phyloP scores from a whole-genome alignment of 37 sponge, comb jelly and placozoan species.

The Tethya wilhelma region DNA sequence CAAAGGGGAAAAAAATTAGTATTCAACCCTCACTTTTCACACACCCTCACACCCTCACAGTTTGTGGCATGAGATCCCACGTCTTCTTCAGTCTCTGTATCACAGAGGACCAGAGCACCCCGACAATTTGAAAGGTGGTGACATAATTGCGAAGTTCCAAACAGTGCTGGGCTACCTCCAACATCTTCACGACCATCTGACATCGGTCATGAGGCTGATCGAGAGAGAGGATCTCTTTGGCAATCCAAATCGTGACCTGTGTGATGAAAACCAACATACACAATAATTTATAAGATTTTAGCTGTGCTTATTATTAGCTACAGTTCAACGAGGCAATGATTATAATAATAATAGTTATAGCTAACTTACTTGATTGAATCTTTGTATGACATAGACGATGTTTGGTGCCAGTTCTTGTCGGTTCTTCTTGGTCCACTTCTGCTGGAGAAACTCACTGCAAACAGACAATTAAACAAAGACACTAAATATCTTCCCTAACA shows the following conservation, averaged over 20 bases:
- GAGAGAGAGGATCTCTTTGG: conserved; percentile 43
- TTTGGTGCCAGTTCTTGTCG: conserved; percentile 63
- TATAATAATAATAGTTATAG: neutral
- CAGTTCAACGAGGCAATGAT: neutral
- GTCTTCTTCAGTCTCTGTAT: conserved; percentile 65
- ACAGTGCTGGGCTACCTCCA: conserved; percentile 31
- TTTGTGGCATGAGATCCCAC: conserved; percentile 57
- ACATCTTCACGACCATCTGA: conserved; percentile 39
- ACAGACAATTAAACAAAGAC: neutral
- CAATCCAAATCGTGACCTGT: conserved; percentile 61
- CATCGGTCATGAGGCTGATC: conserved; percentile 41
- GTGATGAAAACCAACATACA: neutral
- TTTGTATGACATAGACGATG: conserved; percentile 52
- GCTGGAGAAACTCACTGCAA: conserved; percentile 64
- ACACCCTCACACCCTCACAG: conserved; percentile 21
- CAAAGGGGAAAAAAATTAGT: neutral
- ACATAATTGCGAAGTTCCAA: conserved; percentile 47
- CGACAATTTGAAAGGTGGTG: conserved; percentile 62
- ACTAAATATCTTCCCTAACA: neutral
- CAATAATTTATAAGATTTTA: neutral
- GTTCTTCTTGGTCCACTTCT: conserved; percentile 77
- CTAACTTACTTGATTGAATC: conserved; percentile 58
- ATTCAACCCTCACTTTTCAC: neutral
- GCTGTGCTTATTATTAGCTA: neutral
- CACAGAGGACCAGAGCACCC: conserved; percentile 43